A percentile compares a stretch with the other conserved stretches of the same genome.
These are phyloP conservation scores for Cossypha polioptera DNA, from an alignment of 2,797 vertebrate genomes.

Conservation along the genomic window DNA sequence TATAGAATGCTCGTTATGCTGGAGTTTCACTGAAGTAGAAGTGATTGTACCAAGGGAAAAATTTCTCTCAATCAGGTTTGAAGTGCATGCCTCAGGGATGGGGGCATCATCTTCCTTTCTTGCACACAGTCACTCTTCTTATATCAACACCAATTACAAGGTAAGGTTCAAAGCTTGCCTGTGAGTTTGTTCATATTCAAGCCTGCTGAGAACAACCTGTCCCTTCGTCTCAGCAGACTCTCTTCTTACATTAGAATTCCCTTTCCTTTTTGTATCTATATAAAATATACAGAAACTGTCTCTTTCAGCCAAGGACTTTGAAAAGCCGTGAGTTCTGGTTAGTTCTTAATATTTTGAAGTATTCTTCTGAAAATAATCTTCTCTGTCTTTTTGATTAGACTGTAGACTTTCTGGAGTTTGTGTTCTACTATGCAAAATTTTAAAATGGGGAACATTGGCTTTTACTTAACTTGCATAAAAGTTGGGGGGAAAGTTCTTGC, in stretches of 20 bases:
- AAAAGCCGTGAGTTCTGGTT: not conserved
- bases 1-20: conserved; percentile 24
- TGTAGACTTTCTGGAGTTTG: not conserved
- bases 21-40: conserved; percentile 34
- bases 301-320: not conserved
- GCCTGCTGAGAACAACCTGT: conserved; percentile 25
- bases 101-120: conserved; percentile 14
- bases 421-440: not conserved
- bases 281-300: not conserved
- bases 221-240: not conserved
- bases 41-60: conserved; percentile 30
- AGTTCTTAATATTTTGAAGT: not conserved
- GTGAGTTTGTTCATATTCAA: conserved; percentile 14
- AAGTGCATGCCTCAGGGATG: not conserved
- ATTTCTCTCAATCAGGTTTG: conserved; percentile 48
- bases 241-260: not conserved
- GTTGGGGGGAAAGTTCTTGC: not conserved
- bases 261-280: not conserved
- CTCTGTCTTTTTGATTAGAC: not conserved
- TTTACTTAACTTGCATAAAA: not conserved
- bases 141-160: conserved; percentile 20
- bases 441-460: not conserved
- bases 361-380: not conserved
- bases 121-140: conserved; percentile 25
- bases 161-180: conserved; percentile 36